A percentile compares a stretch with the other conserved stretches of the same genome.
Evolutionary conservation across 2,888 invertebrate genomes (phyloP).

Genomic region (Ceriagrion tenellum): DNA sequence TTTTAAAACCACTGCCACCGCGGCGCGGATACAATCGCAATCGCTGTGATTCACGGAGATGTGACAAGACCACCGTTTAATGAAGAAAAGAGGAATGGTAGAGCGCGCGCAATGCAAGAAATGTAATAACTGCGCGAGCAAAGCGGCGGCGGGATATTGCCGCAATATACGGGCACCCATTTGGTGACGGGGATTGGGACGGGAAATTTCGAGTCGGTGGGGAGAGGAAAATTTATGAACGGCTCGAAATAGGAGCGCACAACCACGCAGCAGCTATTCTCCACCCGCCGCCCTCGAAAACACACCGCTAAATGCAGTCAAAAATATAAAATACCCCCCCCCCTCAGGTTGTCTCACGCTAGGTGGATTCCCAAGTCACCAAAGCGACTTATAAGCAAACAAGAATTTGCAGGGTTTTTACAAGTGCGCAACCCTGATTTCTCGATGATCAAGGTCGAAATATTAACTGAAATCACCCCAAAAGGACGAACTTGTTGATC

Average conservation of each 20-base stretch:
- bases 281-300: neutral
- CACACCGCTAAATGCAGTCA: slow-evolving; percentile 13
- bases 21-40: slow-evolving; percentile 41
- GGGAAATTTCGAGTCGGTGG: neutral
- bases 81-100: slow-evolving; percentile 59
- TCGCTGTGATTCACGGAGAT: slow-evolving; percentile 42
- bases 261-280: neutral
- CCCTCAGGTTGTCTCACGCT: neutral
- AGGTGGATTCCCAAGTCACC: neutral
- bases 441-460: neutral
- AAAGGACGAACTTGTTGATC: too few relatives aligned
- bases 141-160: slow-evolving; percentile 23
- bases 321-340: neutral
- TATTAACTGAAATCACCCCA: neutral
- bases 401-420: too few relatives aligned
- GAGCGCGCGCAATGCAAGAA: slow-evolving; percentile 37
- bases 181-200: neutral
- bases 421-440: too few relatives aligned
- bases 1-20: slow-evolving; percentile 6
- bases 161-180: slow-evolving; percentile 42
- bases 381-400: neutral
- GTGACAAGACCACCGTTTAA: slow-evolving; percentile 53
- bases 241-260: neutral
- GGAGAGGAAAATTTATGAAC: slow-evolving; percentile 28
- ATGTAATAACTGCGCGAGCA: slow-evolving; percentile 40